Evolutionary conservation across 2,113 vertebrate species (phyloP).

Genomic region (Syngnathus scovelli): DNA sequence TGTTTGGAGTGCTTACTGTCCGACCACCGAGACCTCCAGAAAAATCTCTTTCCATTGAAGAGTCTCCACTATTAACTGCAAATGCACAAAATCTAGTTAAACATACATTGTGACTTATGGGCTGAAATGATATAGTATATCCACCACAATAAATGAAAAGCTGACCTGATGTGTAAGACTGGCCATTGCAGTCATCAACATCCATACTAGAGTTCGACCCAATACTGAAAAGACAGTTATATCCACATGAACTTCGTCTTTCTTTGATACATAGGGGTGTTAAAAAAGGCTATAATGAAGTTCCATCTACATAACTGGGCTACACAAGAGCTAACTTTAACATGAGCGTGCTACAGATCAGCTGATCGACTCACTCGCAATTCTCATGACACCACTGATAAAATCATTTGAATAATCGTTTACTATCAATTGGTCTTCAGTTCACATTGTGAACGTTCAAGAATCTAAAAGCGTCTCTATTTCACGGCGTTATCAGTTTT

Average conservation of each 20-base stretch:
- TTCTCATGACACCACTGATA: conserved; percentile 11
- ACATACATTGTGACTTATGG: neutral
- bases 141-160: neutral
- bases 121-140: neutral
- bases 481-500: neutral
- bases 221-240: conserved; percentile 67
- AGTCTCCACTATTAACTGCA: conserved; percentile 83
- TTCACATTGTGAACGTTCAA: neutral
- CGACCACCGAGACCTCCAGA: conserved; percentile 83
- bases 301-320: neutral
- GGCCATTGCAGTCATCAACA: conserved; percentile 91
- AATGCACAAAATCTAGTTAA: conserved; percentile 10
- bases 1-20: conserved; percentile 91
- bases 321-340: conserved; percentile 4
- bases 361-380: conserved; percentile 8
- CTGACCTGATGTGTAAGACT: conserved; percentile 84
- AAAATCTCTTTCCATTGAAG: conserved; percentile 94
- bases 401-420: neutral
- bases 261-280: too few species aligned
- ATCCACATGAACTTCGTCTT: neutral
- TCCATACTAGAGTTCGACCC: conserved; percentile 81
- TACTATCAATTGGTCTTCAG: neutral
- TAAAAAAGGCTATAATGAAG: too few species aligned
- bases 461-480: neutral
- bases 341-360: conserved; percentile 13